Conservation (phyloP, 2,888 invertebrate species). For the Iphiclides podalirius region DNA sequence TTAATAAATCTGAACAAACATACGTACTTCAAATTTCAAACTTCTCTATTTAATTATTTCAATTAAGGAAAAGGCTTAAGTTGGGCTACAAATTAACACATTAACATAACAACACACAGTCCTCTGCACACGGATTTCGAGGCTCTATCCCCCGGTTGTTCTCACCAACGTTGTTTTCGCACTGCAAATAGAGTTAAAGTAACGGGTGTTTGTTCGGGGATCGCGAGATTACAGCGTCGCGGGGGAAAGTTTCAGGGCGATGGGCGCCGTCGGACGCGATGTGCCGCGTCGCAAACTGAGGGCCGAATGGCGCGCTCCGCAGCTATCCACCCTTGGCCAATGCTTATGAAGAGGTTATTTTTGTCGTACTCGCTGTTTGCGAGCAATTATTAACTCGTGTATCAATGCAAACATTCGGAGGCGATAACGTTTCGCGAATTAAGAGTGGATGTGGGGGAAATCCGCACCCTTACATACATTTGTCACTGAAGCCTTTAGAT, state of each 20-base stretch:
- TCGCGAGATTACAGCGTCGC: conserved; percentile 29
- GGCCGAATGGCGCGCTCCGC: conserved; percentile 54
- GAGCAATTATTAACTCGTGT: conserved; percentile 25
- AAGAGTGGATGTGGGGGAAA: not conserved
- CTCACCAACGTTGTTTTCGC: conserved; percentile 9
- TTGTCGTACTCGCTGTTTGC: conserved; percentile 27
- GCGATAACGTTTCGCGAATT: not conserved
- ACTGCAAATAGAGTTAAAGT: conserved; percentile 12
- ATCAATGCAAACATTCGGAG: conserved; percentile 15
- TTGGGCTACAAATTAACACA: not conserved
- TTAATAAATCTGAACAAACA: too few species aligned
- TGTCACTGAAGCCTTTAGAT: not conserved
- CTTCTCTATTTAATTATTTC: too few species aligned
- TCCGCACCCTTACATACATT: not conserved
- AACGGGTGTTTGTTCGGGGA: conserved; percentile 8
- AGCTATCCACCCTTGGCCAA: conserved; percentile 41
- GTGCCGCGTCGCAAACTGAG: conserved; percentile 50
- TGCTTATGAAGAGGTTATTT: conserved; percentile 30
- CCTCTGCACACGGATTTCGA: conserved; percentile 1
- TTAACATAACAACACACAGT: conserved; percentile 12
- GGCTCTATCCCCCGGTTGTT: conserved; percentile 5
- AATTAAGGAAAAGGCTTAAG: too few species aligned
- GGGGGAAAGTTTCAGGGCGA: conserved; percentile 54
- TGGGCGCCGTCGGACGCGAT: conserved; percentile 42
- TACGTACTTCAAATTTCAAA: too few species aligned